phyloP scores from a whole-genome alignment of 2,113 vertebrate genomes.

The Corythoichthys intestinalis region DNA sequence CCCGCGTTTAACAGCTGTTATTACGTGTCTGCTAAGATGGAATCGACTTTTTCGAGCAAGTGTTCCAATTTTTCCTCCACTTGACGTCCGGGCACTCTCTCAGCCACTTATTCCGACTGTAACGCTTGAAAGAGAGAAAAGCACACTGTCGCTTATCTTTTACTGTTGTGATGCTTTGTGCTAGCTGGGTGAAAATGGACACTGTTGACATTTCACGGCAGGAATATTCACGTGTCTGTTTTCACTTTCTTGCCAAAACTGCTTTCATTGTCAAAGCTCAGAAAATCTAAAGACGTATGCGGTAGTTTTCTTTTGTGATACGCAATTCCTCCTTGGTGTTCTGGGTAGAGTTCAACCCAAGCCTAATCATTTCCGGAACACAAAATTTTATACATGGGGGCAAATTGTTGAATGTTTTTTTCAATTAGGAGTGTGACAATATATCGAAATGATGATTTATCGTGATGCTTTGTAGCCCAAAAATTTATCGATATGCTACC shows the following conservation, averaged over 20 bases:
- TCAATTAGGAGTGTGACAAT: too few species aligned
- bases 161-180: slow-evolving; percentile 42
- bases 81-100: slow-evolving; percentile 41
- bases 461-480: too few species aligned
- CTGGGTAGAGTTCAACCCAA: too few species aligned
- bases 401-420: too few species aligned
- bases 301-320: too few species aligned
- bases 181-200: slow-evolving; percentile 45
- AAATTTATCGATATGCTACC: too few species aligned
- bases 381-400: too few species aligned
- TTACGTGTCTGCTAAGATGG: slow-evolving; percentile 50
- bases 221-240: not conserved
- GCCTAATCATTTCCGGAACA: too few species aligned
- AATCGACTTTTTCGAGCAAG: slow-evolving; percentile 45
- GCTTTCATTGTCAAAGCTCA: too few species aligned
- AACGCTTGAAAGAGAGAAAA: slow-evolving; percentile 49
- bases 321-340: too few species aligned
- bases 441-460: too few species aligned
- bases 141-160: slow-evolving; percentile 1
- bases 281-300: too few species aligned
- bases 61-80: slow-evolving; percentile 42
- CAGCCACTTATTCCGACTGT: slow-evolving; percentile 38
- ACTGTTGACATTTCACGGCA: slow-evolving; percentile 59
- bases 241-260: not conserved
- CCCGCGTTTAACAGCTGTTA: slow-evolving; percentile 60